A percentile compares a stretch with the other conserved stretches of the same genome.
Evolutionary conservation across 2,797 vertebrate genomes (phyloP).

Genomic region (Melanogrammus aeglefinus): DNA sequence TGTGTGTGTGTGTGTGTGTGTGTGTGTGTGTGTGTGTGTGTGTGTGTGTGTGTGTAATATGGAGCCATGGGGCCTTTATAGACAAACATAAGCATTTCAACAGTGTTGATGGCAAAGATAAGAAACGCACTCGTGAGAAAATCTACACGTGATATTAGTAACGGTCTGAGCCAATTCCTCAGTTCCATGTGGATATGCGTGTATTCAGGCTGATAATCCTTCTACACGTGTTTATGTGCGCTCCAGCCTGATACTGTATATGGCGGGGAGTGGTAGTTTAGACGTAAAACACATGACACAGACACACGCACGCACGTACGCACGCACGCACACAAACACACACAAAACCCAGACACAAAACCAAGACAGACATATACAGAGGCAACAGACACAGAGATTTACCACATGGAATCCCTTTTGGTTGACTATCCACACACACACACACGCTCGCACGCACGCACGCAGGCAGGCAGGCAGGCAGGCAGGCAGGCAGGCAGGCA

Average conservation of each 20-base stretch:
- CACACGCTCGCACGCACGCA: not conserved
- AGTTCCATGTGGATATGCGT: not conserved
- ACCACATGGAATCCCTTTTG: not conserved
- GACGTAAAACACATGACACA: not conserved
- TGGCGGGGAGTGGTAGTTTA: not conserved
- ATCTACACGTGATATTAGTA: not conserved
- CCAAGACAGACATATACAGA: not conserved
- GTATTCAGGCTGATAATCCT: not conserved
- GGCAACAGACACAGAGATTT: not conserved
- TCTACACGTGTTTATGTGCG: not conserved
- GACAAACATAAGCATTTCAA: not conserved
- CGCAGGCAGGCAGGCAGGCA: too few relatives aligned
- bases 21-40: not conserved
- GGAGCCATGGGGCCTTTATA: not conserved
- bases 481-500: too few relatives aligned
- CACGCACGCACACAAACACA: not conserved
- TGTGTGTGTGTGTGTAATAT: not conserved
- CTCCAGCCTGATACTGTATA: not conserved
- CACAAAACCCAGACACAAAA: not conserved
- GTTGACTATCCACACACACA: not conserved
- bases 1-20: not conserved
- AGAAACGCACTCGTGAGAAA: not conserved
- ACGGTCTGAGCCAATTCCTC: not conserved
- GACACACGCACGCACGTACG: not conserved
- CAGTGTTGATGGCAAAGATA: not conserved